Base-by-base conservation (phyloP, 23 tunicate species). In the Botrylloides violaceus region DNA sequence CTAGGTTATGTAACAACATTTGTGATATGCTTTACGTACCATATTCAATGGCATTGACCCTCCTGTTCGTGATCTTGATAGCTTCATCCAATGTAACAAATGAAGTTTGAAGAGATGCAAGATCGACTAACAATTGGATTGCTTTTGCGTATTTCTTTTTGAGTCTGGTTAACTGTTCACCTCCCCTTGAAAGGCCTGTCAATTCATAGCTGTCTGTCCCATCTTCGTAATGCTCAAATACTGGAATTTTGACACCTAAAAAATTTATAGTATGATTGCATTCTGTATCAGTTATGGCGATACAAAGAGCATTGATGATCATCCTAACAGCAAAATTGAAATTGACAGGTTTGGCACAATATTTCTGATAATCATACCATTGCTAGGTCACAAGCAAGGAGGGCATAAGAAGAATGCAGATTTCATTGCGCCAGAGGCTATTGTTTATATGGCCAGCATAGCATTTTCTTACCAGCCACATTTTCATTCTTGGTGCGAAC, bases 21-120 rank as follows among this genome's bases (percentile, higher is more conserved):
- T n/a, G n/a, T n/a, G n/a, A n/a, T n/a, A n/a, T n/a, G n/a, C n/a
- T n/a, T 7, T 43, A 19, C 70, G 25, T 71, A 87, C 95, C 97
- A 81, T 93, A 93, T 71, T 93, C 98, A 73, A 93, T 93, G 3
- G 98, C 98, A 78, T 93, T 93, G 2, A 93, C 98, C 37, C 98
- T 66, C 57, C 98, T 64, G 72, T 93, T 93, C 12, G 98, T 93
- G n/a, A 86, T 71, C 66, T 93, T 93, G 55, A 93, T 93, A 5
- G 84, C 93, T 34, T 87, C 94, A 73, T 93, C 98, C 74, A 93
- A 73, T 12, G 98, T 86, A 6, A 93, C 95, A 59, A 93, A 93
- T 15, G 98, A 81, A 7, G 98, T 93, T 83, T 91, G 78, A 57
- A 90, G 39, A 25, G 90, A 83, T 18, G 98, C 98, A 2, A 93